Evolutionary conservation across 2,888 invertebrate species (phyloP).

Genomic region (Trichogramma evanescens): DNA sequence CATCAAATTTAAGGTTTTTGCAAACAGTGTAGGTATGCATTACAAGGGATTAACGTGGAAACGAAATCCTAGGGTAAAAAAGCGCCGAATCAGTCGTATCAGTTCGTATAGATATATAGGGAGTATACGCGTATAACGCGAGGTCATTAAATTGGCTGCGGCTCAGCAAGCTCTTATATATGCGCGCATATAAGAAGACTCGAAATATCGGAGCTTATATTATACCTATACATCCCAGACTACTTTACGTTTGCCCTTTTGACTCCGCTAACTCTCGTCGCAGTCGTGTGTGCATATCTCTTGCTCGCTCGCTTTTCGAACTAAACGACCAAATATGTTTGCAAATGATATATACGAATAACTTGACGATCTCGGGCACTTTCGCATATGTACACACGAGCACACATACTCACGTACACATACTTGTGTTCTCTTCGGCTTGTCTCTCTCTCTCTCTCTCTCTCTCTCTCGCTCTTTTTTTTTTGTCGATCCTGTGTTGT

Average conservation of each 20-base stretch:
- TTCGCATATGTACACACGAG: conserved; percentile 19
- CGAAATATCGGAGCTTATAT: too few relatives aligned
- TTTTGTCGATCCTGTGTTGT: conserved; percentile 7
- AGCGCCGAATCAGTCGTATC: too few relatives aligned
- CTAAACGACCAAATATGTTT: conserved; percentile 41
- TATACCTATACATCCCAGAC: too few relatives aligned
- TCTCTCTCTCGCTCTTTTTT: conserved; percentile 12
- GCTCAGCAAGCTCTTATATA: conserved; percentile 32
- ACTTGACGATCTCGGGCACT: conserved; percentile 26
- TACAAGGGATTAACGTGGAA: too few relatives aligned
- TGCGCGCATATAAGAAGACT: conserved; percentile 22
- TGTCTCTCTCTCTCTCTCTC: conserved; percentile 5
- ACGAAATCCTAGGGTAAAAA: too few relatives aligned
- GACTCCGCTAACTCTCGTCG: conserved; percentile 30
- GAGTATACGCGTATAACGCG: conserved; percentile 17
- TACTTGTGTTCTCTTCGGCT: conserved; percentile 1
- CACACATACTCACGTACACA: conserved; percentile 39
- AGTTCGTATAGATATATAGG: neutral
- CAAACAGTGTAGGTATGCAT: too few relatives aligned
- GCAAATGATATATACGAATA: conserved; percentile 39
- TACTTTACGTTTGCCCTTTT: conserved; percentile 38
- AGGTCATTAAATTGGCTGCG: conserved; percentile 42
- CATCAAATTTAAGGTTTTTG: too few relatives aligned
- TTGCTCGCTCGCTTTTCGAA: conserved; percentile 10
- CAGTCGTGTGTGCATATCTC: neutral